phyloP scores from a whole-genome alignment of 2,113 vertebrate species.

The Psittacara wagleri region DNA sequence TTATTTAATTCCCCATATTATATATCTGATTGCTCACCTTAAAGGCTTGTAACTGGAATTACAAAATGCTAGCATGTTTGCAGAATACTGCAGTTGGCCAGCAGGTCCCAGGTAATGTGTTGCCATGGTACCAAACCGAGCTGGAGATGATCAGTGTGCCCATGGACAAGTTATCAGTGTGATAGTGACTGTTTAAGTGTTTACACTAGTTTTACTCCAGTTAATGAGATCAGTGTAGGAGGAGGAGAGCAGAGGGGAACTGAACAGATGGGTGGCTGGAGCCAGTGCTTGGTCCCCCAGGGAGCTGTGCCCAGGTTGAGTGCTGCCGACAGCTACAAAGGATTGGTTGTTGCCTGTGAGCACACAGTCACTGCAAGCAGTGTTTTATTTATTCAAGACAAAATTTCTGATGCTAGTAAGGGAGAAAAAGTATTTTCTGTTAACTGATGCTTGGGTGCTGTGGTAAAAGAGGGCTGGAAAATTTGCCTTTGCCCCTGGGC shows the following conservation, averaged over 20 bases:
- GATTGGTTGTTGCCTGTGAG: not conserved
- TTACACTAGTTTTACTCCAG: not conserved
- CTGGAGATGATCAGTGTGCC: not conserved
- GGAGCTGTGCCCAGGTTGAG: not conserved
- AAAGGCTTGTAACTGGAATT: not conserved
- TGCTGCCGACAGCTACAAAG: not conserved
- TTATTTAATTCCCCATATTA: not conserved
- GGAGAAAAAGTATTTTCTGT: not conserved
- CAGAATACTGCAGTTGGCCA: not conserved
- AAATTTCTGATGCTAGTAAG: not conserved
- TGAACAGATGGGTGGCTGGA: not conserved
- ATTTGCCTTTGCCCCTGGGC: not conserved
- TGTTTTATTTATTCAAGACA: not conserved
- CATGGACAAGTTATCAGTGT: not conserved
- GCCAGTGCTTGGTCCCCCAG: accelerated
- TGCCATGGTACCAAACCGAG: not conserved
- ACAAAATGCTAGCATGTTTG: not conserved
- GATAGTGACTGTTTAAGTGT: not conserved
- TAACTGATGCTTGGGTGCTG: not conserved
- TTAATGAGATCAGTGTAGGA: accelerated
- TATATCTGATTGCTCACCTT: not conserved
- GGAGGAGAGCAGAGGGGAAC: not conserved
- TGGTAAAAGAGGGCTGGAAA: not conserved
- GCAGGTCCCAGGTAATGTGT: not conserved
- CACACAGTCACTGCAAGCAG: accelerated